Evolutionary conservation across 2,888 invertebrate species (phyloP), one percentile per base, ranked within the genome.

Genomic region (Mystacides longicornis): DNA sequence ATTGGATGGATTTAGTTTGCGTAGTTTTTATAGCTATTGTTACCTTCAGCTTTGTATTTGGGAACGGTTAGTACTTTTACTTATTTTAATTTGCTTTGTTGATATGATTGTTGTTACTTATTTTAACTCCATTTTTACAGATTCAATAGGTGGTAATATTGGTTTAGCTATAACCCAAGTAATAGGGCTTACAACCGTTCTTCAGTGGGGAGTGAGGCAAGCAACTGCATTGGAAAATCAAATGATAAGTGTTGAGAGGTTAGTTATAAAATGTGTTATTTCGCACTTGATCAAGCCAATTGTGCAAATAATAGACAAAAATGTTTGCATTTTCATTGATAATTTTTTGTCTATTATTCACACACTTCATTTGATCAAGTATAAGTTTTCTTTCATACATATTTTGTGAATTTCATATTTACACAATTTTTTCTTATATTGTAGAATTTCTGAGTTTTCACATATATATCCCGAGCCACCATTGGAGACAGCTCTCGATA

Each of bases 181-280:
- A n/a, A 85, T 89, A 70, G 82, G 83, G 0, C 76, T 90, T 55
- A 87, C 86, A 0, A 87, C 88, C 9, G 83, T 85, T 82, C 82
- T 87, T 69, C 86, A 86, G 66, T 95, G 93, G 92, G 93, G 92
- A 23, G 90, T 95, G 83, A 77, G 94, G 9, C 94, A 95, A 69
- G 90, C 91, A 63, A 90, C 93, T 0, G 94, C 94, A 68, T 69
- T 90, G 7, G 89, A 86, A 67, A 92, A 90, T 66, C 87, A 86
- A 62, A 90, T 93, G 90, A 92, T 89, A 2, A 87, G 89, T 4
- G 95, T 96, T 0, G 96, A 97, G 71, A 81, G 93, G 68, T 75
- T 63, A 56, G 11, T 45, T 7, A 11, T n/a, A n/a, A n/a, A n/a
- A n/a, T n/a, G n/a, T n/a, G n/a, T n/a, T n/a, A n/a, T n/a, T n/a